Conservation (phyloP, 2,888 invertebrate genomes). For the Drosophila kambysellisi region DNA sequence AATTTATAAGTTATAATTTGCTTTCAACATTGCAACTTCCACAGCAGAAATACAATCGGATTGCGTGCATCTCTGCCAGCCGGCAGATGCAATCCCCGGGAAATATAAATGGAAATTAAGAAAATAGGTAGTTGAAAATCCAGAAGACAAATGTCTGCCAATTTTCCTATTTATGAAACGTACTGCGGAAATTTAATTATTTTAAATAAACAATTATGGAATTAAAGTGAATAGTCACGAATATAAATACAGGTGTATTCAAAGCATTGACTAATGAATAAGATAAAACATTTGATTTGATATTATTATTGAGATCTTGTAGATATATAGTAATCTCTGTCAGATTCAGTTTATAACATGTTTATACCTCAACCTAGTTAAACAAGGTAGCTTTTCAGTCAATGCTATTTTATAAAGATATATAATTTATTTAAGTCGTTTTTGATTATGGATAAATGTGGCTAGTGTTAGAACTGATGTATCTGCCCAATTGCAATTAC, state of each 20-base stretch:
- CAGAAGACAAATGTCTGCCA: slow-evolving; percentile 14
- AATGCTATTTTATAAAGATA: neutral
- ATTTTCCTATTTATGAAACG: neutral
- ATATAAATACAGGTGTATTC: neutral
- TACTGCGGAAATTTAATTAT: slow-evolving; percentile 9
- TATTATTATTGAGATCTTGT: neutral
- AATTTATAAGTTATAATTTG: slow-evolving; percentile 41
- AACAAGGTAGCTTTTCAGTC: neutral
- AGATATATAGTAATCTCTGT: neutral
- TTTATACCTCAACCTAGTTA: neutral
- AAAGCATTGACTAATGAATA: too few relatives aligned
- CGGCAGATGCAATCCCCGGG: slow-evolving; percentile 11
- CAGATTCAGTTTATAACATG: neutral
- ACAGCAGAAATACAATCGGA: slow-evolving; percentile 5
- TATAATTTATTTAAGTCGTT: neutral
- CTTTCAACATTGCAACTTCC: slow-evolving; percentile 8
- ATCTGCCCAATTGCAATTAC: neutral
- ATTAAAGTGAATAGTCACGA: neutral
- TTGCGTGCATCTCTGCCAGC: slow-evolving; percentile 21
- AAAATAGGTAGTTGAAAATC: neutral
- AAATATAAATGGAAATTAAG: neutral
- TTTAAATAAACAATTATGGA: neutral
- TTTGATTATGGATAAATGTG: neutral
- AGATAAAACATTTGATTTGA: neutral
- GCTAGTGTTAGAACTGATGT: neutral